A percentile compares a stretch with the other conserved stretches of the same genome.
Conservation (phyloP, 2,888 invertebrate genomes). For the Aplocera efformata region DNA sequence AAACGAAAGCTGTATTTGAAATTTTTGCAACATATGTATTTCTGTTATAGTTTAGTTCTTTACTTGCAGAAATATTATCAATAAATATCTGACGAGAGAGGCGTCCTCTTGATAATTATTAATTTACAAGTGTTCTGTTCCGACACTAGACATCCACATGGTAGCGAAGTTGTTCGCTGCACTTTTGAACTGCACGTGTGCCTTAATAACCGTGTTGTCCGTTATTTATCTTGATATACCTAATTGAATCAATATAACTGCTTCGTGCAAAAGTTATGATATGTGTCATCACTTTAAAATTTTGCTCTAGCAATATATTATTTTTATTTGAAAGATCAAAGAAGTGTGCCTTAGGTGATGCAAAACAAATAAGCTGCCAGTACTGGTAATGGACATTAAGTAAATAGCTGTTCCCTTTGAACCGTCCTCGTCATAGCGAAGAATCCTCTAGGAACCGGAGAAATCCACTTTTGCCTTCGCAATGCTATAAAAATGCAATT, state of each 20-base stretch:
- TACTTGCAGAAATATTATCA: too few relatives aligned
- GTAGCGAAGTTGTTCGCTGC: constrained; percentile 4
- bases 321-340: too few relatives aligned
- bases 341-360: not conserved
- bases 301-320: too few relatives aligned
- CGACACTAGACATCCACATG: constrained; percentile 7
- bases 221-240: not conserved
- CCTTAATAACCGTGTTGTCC: constrained; percentile 2
- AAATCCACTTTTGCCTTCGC: not conserved
- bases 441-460: not conserved
- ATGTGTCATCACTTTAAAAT: too few relatives aligned
- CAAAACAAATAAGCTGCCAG: not conserved
- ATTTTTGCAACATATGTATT: too few relatives aligned
- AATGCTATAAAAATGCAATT: not conserved
- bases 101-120: too few relatives aligned
- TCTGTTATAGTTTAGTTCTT: too few relatives aligned
- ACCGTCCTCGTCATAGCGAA: not conserved
- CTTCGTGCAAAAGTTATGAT: too few relatives aligned
- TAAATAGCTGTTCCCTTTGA: constrained; percentile 2
- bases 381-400: not conserved
- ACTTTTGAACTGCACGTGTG: constrained; percentile 7
- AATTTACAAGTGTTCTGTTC: not conserved
- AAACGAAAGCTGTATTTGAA: too few relatives aligned
- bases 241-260: too few relatives aligned
- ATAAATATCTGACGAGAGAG: too few relatives aligned